Evolutionary conservation across 2,888 invertebrate genomes (phyloP), one percentile per base, ranked within the genome.

Genomic region (Byasa hedistus): DNA sequence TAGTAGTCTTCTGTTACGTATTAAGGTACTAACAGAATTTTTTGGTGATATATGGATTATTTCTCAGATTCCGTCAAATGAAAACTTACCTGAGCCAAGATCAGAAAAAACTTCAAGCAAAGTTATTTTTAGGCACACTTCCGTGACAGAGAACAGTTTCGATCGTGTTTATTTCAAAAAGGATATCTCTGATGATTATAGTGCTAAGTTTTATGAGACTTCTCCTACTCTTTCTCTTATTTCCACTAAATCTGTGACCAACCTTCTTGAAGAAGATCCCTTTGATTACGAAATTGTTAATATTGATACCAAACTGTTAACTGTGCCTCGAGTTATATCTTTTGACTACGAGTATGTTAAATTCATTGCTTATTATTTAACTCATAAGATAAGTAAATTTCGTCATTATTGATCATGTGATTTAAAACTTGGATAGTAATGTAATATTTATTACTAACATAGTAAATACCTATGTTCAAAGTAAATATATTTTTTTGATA

Each of bases 201-300:
- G 81, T 57, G 82, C 80, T 7, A 76, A 73, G 51, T 70, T 71
- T 51, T 63, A 51, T 7, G 5, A 72, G 0, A 64, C 61, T 0
- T 79, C 81, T 0, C 78, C 75, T 0, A 69, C 73, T 0, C 52
- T 68, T 0, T 81, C 81, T 0, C 68, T 69, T 23, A n/a, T 61
- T 8, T 74, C 78, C 0, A 59, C 61, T 4, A 60, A 61, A 19
- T 84, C 83, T 17, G 60, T 79, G 0, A 67, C 71, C 2, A 71
- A 78, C 10, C 44, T 87, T n/a, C 56, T 90, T 1, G 89, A 89
- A 0, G 88, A 80, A 24, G 91, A 91, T 56, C 81, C 89, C 0
- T 87, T 91, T 69, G 91, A 91, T 61, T 91, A 90, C 59, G 91
- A 91, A 15, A 91, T 91, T 10, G 82, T 91, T 4, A 91, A 91